Percentiles rank a stretch among this genome's conserved stretches.
These are phyloP conservation scores for Electrophaes corylata DNA, from an alignment of 2,888 invertebrate genomes.

Conservation along the genomic window DNA sequence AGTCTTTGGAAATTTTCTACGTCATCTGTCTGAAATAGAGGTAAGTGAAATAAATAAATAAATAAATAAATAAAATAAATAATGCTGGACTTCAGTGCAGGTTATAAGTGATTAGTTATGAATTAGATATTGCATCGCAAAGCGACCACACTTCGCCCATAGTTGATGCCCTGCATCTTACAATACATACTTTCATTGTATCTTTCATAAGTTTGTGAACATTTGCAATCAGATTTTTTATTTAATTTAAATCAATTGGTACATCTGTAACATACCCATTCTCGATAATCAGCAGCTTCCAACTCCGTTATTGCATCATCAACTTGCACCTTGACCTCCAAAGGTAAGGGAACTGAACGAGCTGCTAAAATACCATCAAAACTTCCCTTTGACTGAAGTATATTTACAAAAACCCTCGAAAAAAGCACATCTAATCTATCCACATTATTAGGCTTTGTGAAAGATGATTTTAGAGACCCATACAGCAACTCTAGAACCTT, in stretches of 20 bases:
- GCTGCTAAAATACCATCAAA: conserved; percentile 89
- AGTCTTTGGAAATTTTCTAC: conserved; percentile 89
- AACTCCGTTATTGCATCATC: conserved; percentile 95
- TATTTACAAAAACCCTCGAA: conserved; percentile 81
- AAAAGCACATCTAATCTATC: conserved; percentile 88
- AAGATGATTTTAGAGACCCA: conserved; percentile 78
- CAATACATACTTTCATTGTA: too few species aligned
- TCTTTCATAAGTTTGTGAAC: too few species aligned
- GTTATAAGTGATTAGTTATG: too few species aligned
- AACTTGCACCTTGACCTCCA: conserved; percentile 91
- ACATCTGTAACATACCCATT: conserved; percentile 87
- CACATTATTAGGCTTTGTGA: conserved; percentile 80
- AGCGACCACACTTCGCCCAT: too few species aligned
- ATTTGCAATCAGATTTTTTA: too few species aligned
- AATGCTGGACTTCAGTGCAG: too few species aligned
- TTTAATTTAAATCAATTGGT: too few species aligned
- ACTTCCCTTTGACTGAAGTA: conserved; percentile 59
- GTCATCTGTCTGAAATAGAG: conserved; percentile 87
- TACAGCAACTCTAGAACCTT: conserved; percentile 85
- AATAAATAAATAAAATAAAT: too few species aligned
- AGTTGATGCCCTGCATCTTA: too few species aligned
- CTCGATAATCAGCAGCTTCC: conserved; percentile 95
- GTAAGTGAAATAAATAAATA: too few species aligned
- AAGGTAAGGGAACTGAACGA: conserved; percentile 86
- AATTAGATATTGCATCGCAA: too few species aligned